A percentile compares a stretch with the other conserved stretches of the same genome.
Evolutionary conservation across 2,797 vertebrate genomes (phyloP).

Genomic region (Prionace glauca): DNA sequence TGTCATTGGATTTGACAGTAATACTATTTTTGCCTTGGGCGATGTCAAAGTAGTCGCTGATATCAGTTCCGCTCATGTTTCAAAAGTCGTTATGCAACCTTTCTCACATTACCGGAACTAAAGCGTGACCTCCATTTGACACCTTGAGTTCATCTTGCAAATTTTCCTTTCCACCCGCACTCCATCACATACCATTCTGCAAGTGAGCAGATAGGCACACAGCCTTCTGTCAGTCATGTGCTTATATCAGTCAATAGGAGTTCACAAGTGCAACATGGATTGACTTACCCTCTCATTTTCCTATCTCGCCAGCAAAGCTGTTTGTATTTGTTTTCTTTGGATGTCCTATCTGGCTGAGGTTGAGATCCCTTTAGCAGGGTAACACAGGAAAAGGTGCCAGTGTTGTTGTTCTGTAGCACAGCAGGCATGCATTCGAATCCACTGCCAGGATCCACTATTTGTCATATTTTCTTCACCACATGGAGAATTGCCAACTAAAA

Average conservation of each 20-base stretch:
- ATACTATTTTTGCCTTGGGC: constrained; percentile 26
- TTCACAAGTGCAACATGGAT: constrained; percentile 1
- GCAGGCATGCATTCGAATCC: neutral
- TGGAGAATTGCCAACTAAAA: neutral
- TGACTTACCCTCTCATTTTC: neutral
- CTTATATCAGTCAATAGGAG: constrained; percentile 9
- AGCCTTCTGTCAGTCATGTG: neutral
- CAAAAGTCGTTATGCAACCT: constrained; percentile 25
- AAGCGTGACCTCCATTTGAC: constrained; percentile 32
- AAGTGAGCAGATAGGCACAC: neutral
- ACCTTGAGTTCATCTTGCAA: constrained; percentile 8
- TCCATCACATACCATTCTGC: neutral
- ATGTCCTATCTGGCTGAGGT: neutral
- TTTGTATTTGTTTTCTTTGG: neutral
- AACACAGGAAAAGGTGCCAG: neutral
- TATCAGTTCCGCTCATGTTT: constrained; percentile 29
- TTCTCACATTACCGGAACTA: constrained; percentile 30
- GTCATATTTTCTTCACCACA: neutral
- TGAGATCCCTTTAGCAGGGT: neutral
- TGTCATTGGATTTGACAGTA: constrained; percentile 29
- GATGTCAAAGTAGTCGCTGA: constrained; percentile 25
- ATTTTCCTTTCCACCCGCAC: neutral
- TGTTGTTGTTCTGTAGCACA: neutral
- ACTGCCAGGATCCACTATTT: neutral
- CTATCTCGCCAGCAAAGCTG: neutral